Percentiles rank a stretch among this genome's conserved stretches.
Conservation (phyloP, 1,140 invertebrate species). For the Caenorhabditis remanei region DNA sequence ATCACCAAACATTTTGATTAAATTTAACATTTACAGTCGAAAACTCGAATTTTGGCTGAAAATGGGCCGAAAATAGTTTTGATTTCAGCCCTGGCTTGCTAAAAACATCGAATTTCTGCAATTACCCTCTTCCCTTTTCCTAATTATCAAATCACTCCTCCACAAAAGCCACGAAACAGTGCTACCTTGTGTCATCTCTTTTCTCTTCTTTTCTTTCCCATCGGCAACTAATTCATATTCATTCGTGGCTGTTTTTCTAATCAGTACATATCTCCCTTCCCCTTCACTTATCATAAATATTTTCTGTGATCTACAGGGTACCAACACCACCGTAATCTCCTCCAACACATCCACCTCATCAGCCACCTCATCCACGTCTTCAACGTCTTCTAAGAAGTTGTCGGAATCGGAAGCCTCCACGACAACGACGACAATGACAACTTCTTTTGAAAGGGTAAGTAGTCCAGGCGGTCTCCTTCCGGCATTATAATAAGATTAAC, state of each 20-base stretch:
- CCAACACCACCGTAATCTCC: not conserved
- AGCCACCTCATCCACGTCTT: not conserved
- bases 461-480: no score
- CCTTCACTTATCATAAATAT: no score
- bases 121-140: not conserved
- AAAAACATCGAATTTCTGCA: no score
- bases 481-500: not conserved
- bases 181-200: not conserved
- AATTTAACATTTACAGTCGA: no score
- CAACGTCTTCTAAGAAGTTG: not conserved
- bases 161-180: not conserved
- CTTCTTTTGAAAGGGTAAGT: slow-evolving; percentile 3
- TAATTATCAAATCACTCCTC: not conserved
- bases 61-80: no score
- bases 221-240: not conserved
- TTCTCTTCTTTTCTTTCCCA: not conserved
- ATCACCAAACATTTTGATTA: no score
- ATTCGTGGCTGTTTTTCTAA: slow-evolving; percentile 2
- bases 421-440: not conserved
- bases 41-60: no score
- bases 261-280: not conserved
- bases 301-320: not conserved
- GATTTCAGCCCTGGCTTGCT: no score
- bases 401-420: not conserved
- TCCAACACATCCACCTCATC: slow-evolving; percentile 8